Base-by-base conservation (phyloP, 2,113 vertebrate species). In the Paraplagusia blochii region DNA sequence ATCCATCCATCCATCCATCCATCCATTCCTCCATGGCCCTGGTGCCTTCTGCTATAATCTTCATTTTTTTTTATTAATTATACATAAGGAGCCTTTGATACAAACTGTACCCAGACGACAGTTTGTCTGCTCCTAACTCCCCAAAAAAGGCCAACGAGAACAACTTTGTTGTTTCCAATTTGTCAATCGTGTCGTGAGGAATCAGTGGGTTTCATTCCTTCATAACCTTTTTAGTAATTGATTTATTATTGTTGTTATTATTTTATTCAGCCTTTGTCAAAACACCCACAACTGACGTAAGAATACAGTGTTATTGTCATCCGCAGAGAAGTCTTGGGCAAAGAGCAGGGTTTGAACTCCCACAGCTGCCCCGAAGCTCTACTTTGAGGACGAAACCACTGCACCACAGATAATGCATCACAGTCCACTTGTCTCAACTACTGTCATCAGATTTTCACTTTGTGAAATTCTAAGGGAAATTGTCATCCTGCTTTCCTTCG, bases 41-140 rank as follows among this genome's bases (percentile, higher is more conserved):
- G 60, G 63, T 84, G 80, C 80, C 76, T 70, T 79, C 79, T 81
- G 76, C 72, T 87, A 66, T 81, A 76, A 85, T 85, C 83, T 83
- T 44, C 81, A 88, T 80, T 85, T 87, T 89, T 87, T 80, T 89
- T 86, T 88, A 88, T 88, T 86, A 87, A 88, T 90, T 88, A 89
- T 74, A 82, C 81, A 80, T 88, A 77, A 84, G 74, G 59, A 60
- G 63, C 57, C 85, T 88, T 87, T 90, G 85, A 90, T 87, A 81
- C 85, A 66, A 13, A 42, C 69, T 75, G 79, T 63, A 66, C 59
- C 40, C 52, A 35, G 67, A 85, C 74, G 79, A 84, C 82, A 80
- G 68, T 33, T 82, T 70, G 80, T 89, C 85, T 88, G n/a, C n/a
- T n/a, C n/a, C n/a, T 55, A 48, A 55, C 9, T 57, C 60, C 15